Conservation (phyloP, 2,797 vertebrate genomes). For the Lophura swinhoii region DNA sequence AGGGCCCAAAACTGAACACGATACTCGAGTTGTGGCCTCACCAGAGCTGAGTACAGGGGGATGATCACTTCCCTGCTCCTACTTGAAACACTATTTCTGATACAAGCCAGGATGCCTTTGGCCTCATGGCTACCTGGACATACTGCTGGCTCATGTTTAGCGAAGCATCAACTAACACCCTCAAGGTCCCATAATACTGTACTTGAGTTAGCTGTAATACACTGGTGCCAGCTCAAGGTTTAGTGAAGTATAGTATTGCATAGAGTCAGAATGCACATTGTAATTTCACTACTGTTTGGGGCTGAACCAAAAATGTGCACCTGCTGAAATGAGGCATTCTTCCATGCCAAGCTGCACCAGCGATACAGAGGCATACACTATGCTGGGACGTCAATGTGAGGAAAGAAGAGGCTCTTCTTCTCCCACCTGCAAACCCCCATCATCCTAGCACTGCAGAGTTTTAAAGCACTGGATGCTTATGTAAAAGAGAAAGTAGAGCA, state of each 20-base stretch:
- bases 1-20: too few relatives aligned
- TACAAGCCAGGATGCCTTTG: too few relatives aligned
- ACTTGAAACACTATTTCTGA: too few relatives aligned
- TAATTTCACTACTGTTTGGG: neutral
- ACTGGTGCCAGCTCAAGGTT: neutral
- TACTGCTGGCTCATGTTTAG: too few relatives aligned
- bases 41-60: too few relatives aligned
- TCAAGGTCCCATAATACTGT: neutral
- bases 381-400: fast-evolving
- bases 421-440: neutral
- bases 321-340: neutral
- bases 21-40: too few relatives aligned
- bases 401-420: neutral
- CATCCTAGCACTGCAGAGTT: neutral
- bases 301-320: fast-evolving
- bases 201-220: neutral
- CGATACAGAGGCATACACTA: fast-evolving
- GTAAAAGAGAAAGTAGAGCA: neutral
- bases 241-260: neutral
- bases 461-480: neutral
- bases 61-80: too few relatives aligned
- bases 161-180: too few relatives aligned
- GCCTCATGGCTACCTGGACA: too few relatives aligned
- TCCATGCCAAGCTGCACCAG: neutral
- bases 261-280: neutral